Evolutionary conservation across 2,113 vertebrate genomes (phyloP).

Genomic region (Larimichthys polyactis): DNA sequence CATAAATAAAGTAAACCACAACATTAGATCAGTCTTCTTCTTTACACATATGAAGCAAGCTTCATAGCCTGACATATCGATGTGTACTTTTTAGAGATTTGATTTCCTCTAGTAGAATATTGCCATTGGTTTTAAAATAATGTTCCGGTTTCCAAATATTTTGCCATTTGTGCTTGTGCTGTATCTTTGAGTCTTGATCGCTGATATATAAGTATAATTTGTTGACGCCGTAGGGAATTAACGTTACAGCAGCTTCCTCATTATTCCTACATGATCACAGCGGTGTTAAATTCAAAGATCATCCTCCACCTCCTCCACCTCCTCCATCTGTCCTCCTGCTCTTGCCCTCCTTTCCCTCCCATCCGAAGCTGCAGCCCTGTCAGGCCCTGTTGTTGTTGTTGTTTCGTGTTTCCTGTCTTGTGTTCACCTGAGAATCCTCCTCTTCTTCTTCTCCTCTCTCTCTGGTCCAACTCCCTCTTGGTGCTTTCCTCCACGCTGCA

Average conservation of each 20-base stretch:
- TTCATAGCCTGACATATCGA: too few species aligned
- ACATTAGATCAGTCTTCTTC: neutral
- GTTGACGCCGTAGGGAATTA: neutral
- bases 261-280: slow-evolving; percentile 25
- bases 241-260: slow-evolving; percentile 6
- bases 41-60: too few species aligned
- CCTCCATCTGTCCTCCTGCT: slow-evolving; percentile 49
- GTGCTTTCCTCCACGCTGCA: slow-evolving; percentile 49
- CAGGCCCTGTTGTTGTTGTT: slow-evolving; percentile 32
- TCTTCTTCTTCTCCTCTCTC: slow-evolving; percentile 12
- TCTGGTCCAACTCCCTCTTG: slow-evolving; percentile 50
- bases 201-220: neutral
- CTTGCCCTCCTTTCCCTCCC: slow-evolving; percentile 44
- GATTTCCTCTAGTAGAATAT: too few species aligned
- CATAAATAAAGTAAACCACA: neutral
- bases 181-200: neutral
- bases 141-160: neutral
- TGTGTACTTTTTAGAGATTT: too few species aligned
- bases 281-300: slow-evolving; percentile 24
- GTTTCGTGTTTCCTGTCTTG: slow-evolving; percentile 30
- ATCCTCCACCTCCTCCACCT: slow-evolving; percentile 10
- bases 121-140: neutral
- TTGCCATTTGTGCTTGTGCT: neutral
- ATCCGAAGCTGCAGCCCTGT: slow-evolving; percentile 40
- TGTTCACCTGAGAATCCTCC: slow-evolving; percentile 46